These are phyloP conservation scores for Crematogaster levior DNA, from an alignment of 2,888 invertebrate genomes.

Conservation along the genomic window DNA sequence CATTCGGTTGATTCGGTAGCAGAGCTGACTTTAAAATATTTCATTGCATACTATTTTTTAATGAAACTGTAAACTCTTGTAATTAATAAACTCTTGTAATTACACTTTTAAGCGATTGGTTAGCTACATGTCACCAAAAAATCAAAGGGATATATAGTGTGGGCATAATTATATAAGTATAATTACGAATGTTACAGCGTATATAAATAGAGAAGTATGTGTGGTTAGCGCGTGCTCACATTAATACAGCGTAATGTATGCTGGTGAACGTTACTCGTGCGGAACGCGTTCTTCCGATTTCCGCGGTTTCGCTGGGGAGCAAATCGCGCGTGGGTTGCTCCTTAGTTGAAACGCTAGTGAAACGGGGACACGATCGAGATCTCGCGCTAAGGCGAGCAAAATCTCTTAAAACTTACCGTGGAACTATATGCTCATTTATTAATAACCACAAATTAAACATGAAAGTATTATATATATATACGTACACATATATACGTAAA, in stretches of 20 bases:
- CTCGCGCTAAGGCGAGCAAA: constrained; percentile 47
- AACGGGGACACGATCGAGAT: constrained; percentile 30
- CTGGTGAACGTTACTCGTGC: constrained; percentile 56
- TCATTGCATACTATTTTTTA: neutral
- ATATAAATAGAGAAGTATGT: constrained; percentile 23
- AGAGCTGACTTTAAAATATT: neutral
- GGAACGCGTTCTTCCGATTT: constrained; percentile 65
- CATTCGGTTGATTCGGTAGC: neutral
- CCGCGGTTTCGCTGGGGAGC: constrained; percentile 48
- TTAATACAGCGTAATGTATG: constrained; percentile 49
- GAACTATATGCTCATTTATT: neutral
- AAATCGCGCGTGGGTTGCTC: constrained; percentile 50
- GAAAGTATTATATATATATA: constrained; percentile 1
- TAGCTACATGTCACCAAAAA: neutral
- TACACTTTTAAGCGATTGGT: neutral
- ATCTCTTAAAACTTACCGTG: constrained; percentile 32
- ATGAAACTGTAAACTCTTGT: neutral
- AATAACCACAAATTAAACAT: neutral
- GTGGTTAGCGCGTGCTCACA: constrained; percentile 52
- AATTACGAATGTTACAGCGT: constrained; percentile 7
- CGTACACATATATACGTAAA: neutral
- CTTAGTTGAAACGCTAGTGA: constrained; percentile 2
- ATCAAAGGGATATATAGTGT: neutral
- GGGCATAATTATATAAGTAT: neutral
- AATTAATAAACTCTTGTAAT: neutral